These are phyloP conservation scores for Porites divaricata DNA, from an alignment of 92 coral and sea anemone species.

Conservation along the genomic window DNA sequence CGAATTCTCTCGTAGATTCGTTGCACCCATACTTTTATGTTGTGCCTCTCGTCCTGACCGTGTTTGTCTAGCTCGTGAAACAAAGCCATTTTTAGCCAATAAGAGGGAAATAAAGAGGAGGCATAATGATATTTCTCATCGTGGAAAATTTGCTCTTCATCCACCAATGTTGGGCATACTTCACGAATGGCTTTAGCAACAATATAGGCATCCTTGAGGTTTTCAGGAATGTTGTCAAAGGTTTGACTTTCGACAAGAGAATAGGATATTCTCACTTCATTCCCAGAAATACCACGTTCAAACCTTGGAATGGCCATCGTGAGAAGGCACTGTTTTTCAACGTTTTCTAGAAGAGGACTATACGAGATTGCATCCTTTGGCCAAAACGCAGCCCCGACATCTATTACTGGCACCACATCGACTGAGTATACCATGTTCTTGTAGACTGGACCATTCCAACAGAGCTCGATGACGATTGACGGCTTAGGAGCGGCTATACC, in stretches of 20 bases:
- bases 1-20: constrained; percentile 34
- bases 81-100: constrained; percentile 62
- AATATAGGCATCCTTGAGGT: constrained; percentile 55
- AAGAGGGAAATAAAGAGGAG: constrained; percentile 40
- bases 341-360: constrained; percentile 31
- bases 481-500: constrained; percentile 47
- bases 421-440: constrained; percentile 59
- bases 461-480: constrained; percentile 51
- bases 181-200: constrained; percentile 60
- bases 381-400: constrained; percentile 47
- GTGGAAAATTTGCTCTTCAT: constrained; percentile 9
- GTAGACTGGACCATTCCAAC: constrained; percentile 64
- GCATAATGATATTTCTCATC: constrained; percentile 9
- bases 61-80: constrained; percentile 48
- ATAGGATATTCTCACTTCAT: constrained; percentile 50
- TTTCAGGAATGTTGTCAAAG: constrained; percentile 56
- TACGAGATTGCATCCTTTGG: constrained; percentile 37
- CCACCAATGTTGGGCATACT: constrained; percentile 33
- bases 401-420: constrained; percentile 62
- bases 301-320: constrained; percentile 48
- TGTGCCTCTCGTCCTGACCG: constrained; percentile 39
- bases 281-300: constrained; percentile 36
- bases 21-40: constrained; percentile 54
- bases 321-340: constrained; percentile 33
- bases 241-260: constrained; percentile 36